Base-by-base conservation (phyloP, 2,797 vertebrate species). In the Pempheris klunzingeri region DNA sequence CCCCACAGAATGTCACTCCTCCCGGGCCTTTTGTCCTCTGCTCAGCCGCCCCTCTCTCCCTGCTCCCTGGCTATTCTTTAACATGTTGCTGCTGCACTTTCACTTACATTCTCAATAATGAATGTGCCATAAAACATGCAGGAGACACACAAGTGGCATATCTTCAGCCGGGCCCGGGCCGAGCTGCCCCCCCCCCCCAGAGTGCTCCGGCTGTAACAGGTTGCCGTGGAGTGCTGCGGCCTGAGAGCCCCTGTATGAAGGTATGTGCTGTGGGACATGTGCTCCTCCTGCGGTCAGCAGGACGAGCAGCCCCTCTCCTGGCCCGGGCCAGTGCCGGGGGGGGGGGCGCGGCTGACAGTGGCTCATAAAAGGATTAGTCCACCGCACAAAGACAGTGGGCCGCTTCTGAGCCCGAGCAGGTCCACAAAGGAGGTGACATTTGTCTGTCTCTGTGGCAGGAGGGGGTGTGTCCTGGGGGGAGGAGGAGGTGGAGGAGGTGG, bases 371-470 rank as follows among this genome's bases (percentile, higher is more conserved):
- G 95, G 92, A 95, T 95, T 94, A 95, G 94, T 89, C 89, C 92
- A 83, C 81, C 80, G 91, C 86, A 94, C 94, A 97, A 96, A 95
- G 93, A 95, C 92, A 92, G 80, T 92, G 93, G 93, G 93, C 91
- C 75, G 87, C 96, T 95, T 96, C 95, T 96, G 94, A 97, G 94
- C 89, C 44, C 76, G 85, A 92, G 84, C 80, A 2, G 92, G 91
- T 92, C 90, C 91, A 96, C 93, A 95, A 95, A 94, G 94, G 94
- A 92, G 86, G 92, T 97, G 96, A 96, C 95, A 96, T 96, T 96
- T 96, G 94, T 95, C 95, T 95, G 94, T 96, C 95, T 95, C 92
- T 46, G 91, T 92, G 95, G 93, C 88, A 86, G 94, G 91, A 87
- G 92, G 86, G 86, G 83, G 85, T 50, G 87, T 88, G 92, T 86